Base-by-base conservation (phyloP, 2,113 vertebrate species). In the Hippocampus comes region DNA sequence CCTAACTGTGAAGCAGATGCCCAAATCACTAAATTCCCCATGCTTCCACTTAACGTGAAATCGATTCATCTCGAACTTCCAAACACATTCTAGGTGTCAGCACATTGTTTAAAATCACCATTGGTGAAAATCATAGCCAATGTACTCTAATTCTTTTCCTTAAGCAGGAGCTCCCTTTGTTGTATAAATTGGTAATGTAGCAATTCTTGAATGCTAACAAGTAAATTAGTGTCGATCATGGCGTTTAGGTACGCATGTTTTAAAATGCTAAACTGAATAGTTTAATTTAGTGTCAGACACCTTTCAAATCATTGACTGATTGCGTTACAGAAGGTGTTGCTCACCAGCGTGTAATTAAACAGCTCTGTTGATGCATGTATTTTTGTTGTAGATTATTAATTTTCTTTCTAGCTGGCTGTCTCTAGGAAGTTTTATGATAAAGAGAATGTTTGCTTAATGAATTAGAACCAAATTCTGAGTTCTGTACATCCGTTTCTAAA, bases 291-390 rank as follows among this genome's bases (percentile, higher is more conserved):
- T 86, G 84, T 86, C 81, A 41, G 75, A 76, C 79, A 82, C 76
- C 88, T 84, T 38, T 85, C 67, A 85, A 82, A 89, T 89, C 89
- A 83, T 86, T 88, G 86, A 81, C 78, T 63, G 82, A 84, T 88
- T 86, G 70, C 72, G 86, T 90, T 87, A 83, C 78, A 87, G 82
- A 86, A 91, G 81, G 79, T 81, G 79, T 85, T 89, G 83, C 83
- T 85, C 82, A 85, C 79, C 84, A 78, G 75, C 75, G 78, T 85
- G 82, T 84, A 82, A 89, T 88, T 87, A 88, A 87, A 79, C 81
- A 9, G 34, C 61, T 63, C 46, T 75, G 63, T 65, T 46, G 81
- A 18, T 65, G 75, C 71, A 72, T 81, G 66, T 66, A 48, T 64
- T 60, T 55, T 55, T 55, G 9, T 49, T 49, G 14, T 60, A 38